A percentile compares a stretch with the other conserved stretches of the same genome.
phyloP scores from a whole-genome alignment of 2,888 invertebrate genomes.

The Diarsia mendica region DNA sequence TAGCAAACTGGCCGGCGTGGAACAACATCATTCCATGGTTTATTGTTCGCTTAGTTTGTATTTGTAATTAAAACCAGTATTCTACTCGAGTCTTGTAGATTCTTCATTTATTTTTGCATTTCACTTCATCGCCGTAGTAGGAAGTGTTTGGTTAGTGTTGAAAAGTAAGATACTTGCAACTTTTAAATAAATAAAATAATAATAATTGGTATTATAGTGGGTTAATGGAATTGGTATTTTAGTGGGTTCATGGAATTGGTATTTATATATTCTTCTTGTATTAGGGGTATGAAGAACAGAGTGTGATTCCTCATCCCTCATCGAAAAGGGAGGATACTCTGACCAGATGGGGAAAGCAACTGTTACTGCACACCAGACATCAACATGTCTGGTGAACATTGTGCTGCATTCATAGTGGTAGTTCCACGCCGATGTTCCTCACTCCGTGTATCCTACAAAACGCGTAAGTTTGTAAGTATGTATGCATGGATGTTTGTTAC shows the following conservation, averaged over 20 bases:
- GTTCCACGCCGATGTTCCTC: neutral
- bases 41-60: conserved; percentile 66
- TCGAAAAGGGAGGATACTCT: no score
- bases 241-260: conserved; percentile 20
- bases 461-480: no score
- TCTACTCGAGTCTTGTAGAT: conserved; percentile 24
- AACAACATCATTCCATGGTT: conserved; percentile 66
- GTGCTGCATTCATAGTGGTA: neutral
- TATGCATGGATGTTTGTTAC: no score
- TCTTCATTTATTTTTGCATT: conserved; percentile 43
- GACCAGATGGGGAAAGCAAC: no score
- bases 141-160: conserved; percentile 11
- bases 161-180: no score
- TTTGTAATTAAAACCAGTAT: conserved; percentile 64
- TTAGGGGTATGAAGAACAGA: no score
- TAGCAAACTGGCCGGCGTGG: conserved; percentile 57
- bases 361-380: no score
- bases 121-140: neutral
- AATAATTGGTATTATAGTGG: conserved; percentile 13
- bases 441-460: neutral
- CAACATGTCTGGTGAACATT: neutral
- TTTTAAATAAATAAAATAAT: neutral
- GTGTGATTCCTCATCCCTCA: no score
- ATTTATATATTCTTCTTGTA: neutral
- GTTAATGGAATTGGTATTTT: conserved; percentile 11